Conservation (phyloP, 1,140 invertebrate genomes). For the Atta cephalotes region DNA sequence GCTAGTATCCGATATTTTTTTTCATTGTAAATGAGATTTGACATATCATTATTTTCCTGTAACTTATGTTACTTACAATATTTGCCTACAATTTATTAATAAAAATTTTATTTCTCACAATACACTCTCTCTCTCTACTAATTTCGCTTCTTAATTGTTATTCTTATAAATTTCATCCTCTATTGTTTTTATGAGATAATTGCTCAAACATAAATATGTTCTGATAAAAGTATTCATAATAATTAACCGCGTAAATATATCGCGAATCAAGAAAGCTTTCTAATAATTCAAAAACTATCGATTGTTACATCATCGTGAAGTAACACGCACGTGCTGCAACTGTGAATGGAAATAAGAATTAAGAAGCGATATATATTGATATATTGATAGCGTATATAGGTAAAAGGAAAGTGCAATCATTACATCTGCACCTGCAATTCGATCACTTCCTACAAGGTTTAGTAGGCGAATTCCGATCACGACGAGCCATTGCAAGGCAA, state of each 20-base stretch:
- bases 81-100: not conserved
- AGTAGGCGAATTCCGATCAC: slow-evolving; percentile 51
- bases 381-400: not conserved
- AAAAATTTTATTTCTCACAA: not conserved
- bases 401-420: slow-evolving; percentile 63
- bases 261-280: not conserved
- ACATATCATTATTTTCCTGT: not conserved
- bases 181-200: not conserved
- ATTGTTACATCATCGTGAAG: slow-evolving; percentile 11
- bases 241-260: not conserved
- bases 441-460: slow-evolving; percentile 50
- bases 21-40: slow-evolving; percentile 24
- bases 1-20: slow-evolving; percentile 64
- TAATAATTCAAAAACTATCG: not conserved
- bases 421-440: slow-evolving; percentile 62
- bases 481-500: slow-evolving; percentile 9
- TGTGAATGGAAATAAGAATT: slow-evolving; percentile 48
- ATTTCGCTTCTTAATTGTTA: not conserved
- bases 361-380: slow-evolving; percentile 55
- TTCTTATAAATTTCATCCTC: not conserved
- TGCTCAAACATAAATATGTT: not conserved
- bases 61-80: not conserved
- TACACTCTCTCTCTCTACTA: too few species aligned
- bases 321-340: slow-evolving; percentile 58
- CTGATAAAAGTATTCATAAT: not conserved